A percentile compares a stretch with the other conserved stretches of the same genome.
Evolutionary conservation across 2,797 vertebrate genomes (phyloP).

Genomic region (Acanthopagrus latus): DNA sequence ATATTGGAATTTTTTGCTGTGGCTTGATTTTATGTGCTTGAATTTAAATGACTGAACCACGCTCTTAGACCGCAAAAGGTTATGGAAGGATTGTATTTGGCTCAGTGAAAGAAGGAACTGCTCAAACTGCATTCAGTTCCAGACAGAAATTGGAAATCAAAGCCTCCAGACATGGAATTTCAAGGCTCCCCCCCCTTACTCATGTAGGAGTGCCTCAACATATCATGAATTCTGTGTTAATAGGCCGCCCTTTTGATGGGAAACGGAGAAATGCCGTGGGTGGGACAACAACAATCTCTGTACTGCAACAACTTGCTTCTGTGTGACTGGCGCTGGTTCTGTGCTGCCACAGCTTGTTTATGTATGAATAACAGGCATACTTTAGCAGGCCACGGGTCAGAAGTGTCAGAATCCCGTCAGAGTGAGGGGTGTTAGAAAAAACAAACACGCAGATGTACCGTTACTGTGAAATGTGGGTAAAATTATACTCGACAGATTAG

Average conservation of each 20-base stretch:
- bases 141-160: neutral
- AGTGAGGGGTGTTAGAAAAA: neutral
- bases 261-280: slow-evolving; percentile 50
- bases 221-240: slow-evolving; percentile 25
- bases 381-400: slow-evolving; percentile 3
- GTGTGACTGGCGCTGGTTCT: slow-evolving; percentile 37
- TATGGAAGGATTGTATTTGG: neutral
- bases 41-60: too few species aligned
- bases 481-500: slow-evolving; percentile 1
- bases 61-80: neutral
- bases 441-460: neutral
- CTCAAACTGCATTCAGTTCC: neutral
- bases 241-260: slow-evolving; percentile 19
- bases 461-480: slow-evolving; percentile 4
- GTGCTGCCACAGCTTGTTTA: slow-evolving; percentile 54
- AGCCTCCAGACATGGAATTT: neutral
- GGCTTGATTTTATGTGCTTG: too few species aligned
- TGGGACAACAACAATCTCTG: slow-evolving; percentile 36
- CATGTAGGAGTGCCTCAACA: slow-evolving; percentile 36
- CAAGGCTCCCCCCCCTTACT: neutral
- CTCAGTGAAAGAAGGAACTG: neutral
- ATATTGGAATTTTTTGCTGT: too few species aligned
- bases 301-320: slow-evolving; percentile 49
- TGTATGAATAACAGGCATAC: slow-evolving; percentile 49
- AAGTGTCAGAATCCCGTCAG: slow-evolving; percentile 20